Evolutionary conservation across 1,140 invertebrate species (phyloP), one percentile per base, ranked within the genome.

Genomic region (Chironomus tepperi): DNA sequence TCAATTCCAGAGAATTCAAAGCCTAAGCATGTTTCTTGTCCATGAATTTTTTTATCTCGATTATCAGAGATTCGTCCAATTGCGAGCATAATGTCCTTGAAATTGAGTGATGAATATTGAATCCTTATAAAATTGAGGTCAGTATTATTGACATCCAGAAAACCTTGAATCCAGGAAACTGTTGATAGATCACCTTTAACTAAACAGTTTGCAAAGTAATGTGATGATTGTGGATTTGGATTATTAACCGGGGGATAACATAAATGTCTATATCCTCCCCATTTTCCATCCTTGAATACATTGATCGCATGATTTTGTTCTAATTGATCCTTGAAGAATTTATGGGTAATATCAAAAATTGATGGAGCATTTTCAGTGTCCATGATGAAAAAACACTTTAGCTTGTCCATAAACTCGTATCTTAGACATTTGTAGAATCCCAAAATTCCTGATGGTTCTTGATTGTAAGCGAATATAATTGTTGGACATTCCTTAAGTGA

Each of bases 161-260:
- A 79, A 74, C 88, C 90, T 81, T 91, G 84, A 1, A 96, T 83
- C 96, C 96, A 98, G 15, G 83, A 87, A 0, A 98, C 80, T 43
- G 91, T 91, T 0, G 90, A 91, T 19, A 98, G 83, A 81, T 98
- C 96, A 73, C 95, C 94, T 77, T 90, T 87, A 7, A 90, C 89
- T 2, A 87, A 76, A 0, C 91, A 88, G 81, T 96, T 94, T 0
- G 91, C 88, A 80, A 88, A 95, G 0, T 89, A 90, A 83, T 97
- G 91, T 74, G 85, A 79, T 5, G 73, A 9, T 65, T 78, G 76
- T 1, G 77, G 24, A 83, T 77, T 18, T 83, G 78, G n/a, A 78
- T 74, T 81, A 76, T 12, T 34, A 74, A 15, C 67, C 7, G 10
- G 12, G 3, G n/a, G 64, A 67, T 18, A n/a, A 67, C 16, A 7